Evolutionary conservation across 2,888 invertebrate genomes (phyloP), one percentile per base, ranked within the genome.

Genomic region (Metalampra italica): DNA sequence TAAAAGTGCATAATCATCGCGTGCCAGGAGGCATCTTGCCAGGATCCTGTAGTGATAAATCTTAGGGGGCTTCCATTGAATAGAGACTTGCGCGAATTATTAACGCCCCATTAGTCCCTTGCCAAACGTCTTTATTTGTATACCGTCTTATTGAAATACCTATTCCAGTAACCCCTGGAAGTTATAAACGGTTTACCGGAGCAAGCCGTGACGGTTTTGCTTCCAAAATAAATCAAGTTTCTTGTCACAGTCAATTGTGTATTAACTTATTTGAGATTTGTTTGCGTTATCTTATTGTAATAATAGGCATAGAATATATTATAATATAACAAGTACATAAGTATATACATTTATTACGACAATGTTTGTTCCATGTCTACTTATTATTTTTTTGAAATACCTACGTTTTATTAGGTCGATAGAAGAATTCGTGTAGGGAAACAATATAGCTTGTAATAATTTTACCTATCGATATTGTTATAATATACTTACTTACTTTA

Each of bases 11-110:
- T 79, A 78, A 82, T 81, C 78, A 77, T 71, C 73, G 69, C 59
- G 64, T 82, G 83, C 85, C 83, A 86, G 76, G 75, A 78, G 87
- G 87, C 86, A 85, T 79, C 78, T 82, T 87, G 87, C 88, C 88
- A 87, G 82, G 68, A 77, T 70, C 71, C 82, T 82, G 83, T 81
- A 81, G 81, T 77, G 77, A 82, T 87, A 87, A 87, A 87, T 88
- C 86, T 82, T 67, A 54, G 66, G 74, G 63, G 74, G 76, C 75
- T 71, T 68, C 78, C 78, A 81, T 81, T 87, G 74, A 87, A 86
- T 83, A 77, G 82, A 71, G 74, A 79, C 82, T 83, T 77, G 77
- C 69, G 75, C 77, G 72, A 84, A 85, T 88, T 86, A 87, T 84
- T 81, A 84, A 82, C 86, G 81, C 78, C 64, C 86, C 87, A 86